Base-by-base conservation (phyloP, 1,140 invertebrate genomes). In the Brachionus manjavacas region DNA sequence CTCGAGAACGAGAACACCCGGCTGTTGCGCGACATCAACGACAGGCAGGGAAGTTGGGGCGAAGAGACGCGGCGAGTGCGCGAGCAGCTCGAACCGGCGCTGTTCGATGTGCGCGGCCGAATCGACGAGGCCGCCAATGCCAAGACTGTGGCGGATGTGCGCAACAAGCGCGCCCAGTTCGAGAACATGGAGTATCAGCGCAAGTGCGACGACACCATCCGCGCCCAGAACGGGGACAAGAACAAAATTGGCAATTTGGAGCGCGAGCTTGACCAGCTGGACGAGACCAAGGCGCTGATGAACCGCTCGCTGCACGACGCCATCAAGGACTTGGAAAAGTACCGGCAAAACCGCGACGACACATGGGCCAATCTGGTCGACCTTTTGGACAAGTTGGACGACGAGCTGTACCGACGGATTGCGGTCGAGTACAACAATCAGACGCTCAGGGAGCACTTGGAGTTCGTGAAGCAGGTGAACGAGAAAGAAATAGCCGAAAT, bases 351-450 rank as follows among this genome's bases (percentile, higher is more conserved):
- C 9, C 35, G 79, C 4, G 79, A 81, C 20, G 55, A 64, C 25
- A 81, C 79, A 1, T 81, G 79, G 79, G 8, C 23, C 8, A 66
- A 39, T 35, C 12, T 81, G 39, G 79, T 66, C 11, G 64, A 81
- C 1, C 14, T 81, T 1, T 68, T 66, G 35, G 52, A 81, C 52
- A 81, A 9, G 16, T 20, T 81, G 11, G 79, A 81, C 35, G 79
- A 81, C 3, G 79, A 81, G n/a, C 11, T 81, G 23, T 64, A 64
- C 39, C 9, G 25, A 11, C 4, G 79, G 14, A 81, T 81, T 23
- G 55, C 79, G 2, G 79, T 68, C 41, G 79, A 81, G 39, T 81
- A 81, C 52, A 28, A 81, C 39, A 81, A 81, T 28, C 79, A 81
- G 43, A 81, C 79, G 1, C 52, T 81, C 0, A 60, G 52, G 20